Conservation (phyloP, 2,888 invertebrate genomes). For the Clostera curtula region DNA sequence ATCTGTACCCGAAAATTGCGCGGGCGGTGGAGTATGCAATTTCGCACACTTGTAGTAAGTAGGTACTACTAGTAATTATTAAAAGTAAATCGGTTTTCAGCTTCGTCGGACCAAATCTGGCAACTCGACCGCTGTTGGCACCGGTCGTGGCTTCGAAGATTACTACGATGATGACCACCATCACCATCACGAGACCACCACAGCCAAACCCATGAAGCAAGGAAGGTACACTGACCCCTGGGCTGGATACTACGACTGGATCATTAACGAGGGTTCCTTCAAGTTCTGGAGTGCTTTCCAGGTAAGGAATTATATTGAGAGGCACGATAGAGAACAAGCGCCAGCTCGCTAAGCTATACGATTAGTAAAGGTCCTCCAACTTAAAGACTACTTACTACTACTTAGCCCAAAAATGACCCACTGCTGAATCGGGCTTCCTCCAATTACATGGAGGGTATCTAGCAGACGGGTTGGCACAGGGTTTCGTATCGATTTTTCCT, state of each 20-base stretch:
- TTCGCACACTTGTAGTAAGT: no score
- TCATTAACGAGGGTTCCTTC: conserved; percentile 91
- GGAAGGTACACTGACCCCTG: conserved; percentile 80
- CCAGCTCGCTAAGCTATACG: no score
- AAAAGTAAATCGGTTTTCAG: conserved; percentile 23
- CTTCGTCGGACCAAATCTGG: conserved; percentile 25
- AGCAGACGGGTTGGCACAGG: no score
- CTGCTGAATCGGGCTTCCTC: no score
- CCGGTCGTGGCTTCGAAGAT: conserved; percentile 56
- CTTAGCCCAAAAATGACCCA: no score
- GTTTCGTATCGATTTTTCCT: no score
- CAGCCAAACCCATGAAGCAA: conserved; percentile 70
- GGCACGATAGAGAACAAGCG: no score
- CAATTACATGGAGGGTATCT: no score
- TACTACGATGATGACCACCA: conserved; percentile 65
- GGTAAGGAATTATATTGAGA: conserved; percentile 62
- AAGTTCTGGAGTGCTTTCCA: conserved; percentile 93
- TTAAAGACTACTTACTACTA: no score
- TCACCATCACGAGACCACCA: conserved; percentile 43
- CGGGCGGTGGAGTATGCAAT: no score
- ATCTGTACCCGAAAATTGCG: no score
- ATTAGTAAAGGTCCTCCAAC: no score
- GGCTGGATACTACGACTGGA: conserved; percentile 89
- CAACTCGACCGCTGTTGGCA: conserved; percentile 29
- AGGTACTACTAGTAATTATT: neutral